Percentiles rank a stretch among this genome's conserved stretches.
Conservation (phyloP, 2,797 vertebrate species). For the Tympanoctomys barrerae region DNA sequence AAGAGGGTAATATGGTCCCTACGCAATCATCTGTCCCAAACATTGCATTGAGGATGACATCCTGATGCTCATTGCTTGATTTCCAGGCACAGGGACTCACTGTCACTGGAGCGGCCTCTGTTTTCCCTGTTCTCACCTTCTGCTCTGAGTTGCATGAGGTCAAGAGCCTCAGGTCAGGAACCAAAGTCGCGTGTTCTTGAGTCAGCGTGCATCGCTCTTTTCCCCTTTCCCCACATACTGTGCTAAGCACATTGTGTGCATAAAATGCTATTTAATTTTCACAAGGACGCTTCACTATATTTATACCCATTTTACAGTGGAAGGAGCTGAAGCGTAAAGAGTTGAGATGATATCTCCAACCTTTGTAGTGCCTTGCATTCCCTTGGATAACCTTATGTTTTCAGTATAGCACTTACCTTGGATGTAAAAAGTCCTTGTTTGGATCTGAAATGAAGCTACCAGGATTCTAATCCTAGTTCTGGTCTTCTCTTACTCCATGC, state of each 20-base stretch:
- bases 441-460: not conserved
- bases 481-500: not conserved
- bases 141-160: not conserved
- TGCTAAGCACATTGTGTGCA: accelerated
- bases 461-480: not conserved
- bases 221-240: not conserved
- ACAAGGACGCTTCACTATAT: not conserved
- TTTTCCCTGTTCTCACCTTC: not conserved
- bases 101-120: not conserved
- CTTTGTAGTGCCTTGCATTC: not conserved
- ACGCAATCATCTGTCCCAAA: not conserved
- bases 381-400: not conserved
- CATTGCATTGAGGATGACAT: not conserved
- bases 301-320: not conserved
- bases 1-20: not conserved
- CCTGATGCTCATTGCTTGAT: not conserved
- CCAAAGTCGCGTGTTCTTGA: not conserved
- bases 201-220: not conserved
- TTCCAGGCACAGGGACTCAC: not conserved
- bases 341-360: not conserved
- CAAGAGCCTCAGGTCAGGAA: not conserved
- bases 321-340: not conserved
- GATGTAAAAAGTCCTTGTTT: not conserved
- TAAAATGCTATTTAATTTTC: not conserved
- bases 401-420: not conserved